phyloP scores from a whole-genome alignment of 1,140 invertebrate species.

The Microplitis demolitor region DNA sequence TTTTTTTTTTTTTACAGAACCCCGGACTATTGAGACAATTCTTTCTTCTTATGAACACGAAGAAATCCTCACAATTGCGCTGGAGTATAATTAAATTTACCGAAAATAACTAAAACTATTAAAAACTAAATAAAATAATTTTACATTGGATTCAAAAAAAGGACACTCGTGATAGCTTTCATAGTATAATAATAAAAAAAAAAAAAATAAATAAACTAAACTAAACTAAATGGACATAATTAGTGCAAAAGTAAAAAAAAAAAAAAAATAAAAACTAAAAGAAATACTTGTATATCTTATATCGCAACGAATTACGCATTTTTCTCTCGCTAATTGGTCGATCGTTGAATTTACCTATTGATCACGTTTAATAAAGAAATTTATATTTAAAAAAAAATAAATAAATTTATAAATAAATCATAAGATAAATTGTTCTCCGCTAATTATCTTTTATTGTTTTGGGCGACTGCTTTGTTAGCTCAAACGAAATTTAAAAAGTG shows the following conservation, averaged over 20 bases:
- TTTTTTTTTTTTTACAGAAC: slow-evolving; percentile 26
- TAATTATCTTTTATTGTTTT: slow-evolving; percentile 31
- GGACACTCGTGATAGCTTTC: slow-evolving; percentile 34
- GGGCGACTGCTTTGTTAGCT: slow-evolving; percentile 11
- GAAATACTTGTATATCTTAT: slow-evolving; percentile 34
- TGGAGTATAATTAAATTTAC: slow-evolving; percentile 33
- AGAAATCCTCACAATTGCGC: slow-evolving; percentile 33
- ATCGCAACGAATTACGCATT: slow-evolving; percentile 34
- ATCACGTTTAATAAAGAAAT: slow-evolving; percentile 28
- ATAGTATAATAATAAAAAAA: slow-evolving; percentile 29
- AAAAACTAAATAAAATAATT: slow-evolving; percentile 7
- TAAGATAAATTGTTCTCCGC: slow-evolving; percentile 27
- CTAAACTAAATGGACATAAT: slow-evolving; percentile 15
- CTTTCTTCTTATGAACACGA: slow-evolving; percentile 35
- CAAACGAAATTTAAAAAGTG: slow-evolving; percentile 26
- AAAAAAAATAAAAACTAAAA: slow-evolving; percentile 14
- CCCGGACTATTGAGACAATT: slow-evolving; percentile 33
- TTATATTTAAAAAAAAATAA: slow-evolving; percentile 3
- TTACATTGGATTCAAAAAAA: slow-evolving; percentile 28
- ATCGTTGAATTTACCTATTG: slow-evolving; percentile 23
- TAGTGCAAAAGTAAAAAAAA: slow-evolving; percentile 30
- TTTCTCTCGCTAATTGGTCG: slow-evolving; percentile 30
- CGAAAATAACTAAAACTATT: slow-evolving; percentile 23
- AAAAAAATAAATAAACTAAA: no score
- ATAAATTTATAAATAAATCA: slow-evolving; percentile 6